These are phyloP conservation scores for Microcebus griseorufus DNA, from an alignment of 2,113 vertebrate genomes.

Conservation along the genomic window DNA sequence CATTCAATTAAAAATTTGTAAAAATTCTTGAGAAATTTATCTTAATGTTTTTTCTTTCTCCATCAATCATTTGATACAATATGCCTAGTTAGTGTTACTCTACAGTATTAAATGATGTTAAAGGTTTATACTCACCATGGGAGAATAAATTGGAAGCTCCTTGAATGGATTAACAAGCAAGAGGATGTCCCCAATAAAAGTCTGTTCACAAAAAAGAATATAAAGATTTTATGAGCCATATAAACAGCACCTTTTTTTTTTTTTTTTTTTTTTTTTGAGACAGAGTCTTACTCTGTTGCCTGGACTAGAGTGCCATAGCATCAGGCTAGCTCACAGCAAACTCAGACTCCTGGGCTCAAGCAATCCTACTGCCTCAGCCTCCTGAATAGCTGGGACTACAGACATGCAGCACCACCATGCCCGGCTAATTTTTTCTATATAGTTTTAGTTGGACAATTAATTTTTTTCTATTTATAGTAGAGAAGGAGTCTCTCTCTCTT, in stretches of 20 bases:
- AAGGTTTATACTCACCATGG: slow-evolving; percentile 88
- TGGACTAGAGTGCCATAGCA: no score
- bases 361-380: no score
- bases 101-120: neutral
- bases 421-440: no score
- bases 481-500: no score
- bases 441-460: no score
- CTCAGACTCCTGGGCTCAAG: no score
- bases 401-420: no score
- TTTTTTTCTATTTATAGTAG: no score
- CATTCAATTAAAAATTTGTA: neutral
- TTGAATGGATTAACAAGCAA: slow-evolving; percentile 97
- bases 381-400: no score
- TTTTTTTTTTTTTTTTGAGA: no score
- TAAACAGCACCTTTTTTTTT: neutral
- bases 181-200: slow-evolving; percentile 95
- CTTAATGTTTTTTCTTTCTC: neutral
- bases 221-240: slow-evolving; percentile 34
- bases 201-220: slow-evolving; percentile 84
- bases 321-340: no score
- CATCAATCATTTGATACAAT: neutral
- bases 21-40: neutral
- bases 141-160: slow-evolving; percentile 96
- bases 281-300: no score
- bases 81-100: neutral